Evolutionary conservation across 2,797 vertebrate genomes (phyloP).

Genomic region (Trichosurus vulpecula): DNA sequence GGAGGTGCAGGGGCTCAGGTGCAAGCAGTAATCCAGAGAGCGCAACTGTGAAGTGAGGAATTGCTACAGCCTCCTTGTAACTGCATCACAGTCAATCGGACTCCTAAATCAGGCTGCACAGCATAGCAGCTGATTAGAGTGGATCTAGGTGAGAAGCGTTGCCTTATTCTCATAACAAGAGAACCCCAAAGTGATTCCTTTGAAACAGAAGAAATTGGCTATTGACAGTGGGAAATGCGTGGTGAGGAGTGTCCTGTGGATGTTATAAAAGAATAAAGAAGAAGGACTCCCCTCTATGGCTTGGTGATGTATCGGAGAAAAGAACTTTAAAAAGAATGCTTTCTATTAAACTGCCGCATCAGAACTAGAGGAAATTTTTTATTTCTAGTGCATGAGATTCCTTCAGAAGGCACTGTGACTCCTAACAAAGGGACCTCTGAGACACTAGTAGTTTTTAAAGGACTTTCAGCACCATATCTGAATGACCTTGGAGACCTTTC

Average conservation of each 20-base stretch:
- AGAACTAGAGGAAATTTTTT: conserved; percentile 71
- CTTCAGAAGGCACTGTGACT: conserved; percentile 79
- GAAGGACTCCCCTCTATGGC: conserved; percentile 74
- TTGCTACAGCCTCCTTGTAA: conserved; percentile 88
- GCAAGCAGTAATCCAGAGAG: conserved; percentile 84
- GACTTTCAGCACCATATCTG: conserved; percentile 76
- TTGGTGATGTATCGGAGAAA: conserved; percentile 71
- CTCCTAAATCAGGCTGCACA: conserved; percentile 71
- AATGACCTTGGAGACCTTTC: conserved; percentile 86
- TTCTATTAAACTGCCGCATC: conserved; percentile 78
- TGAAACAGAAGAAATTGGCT: conserved; percentile 65
- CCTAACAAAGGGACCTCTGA: conserved; percentile 70
- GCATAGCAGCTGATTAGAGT: conserved; percentile 76
- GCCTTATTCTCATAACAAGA: conserved; percentile 71
- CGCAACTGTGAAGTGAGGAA: conserved; percentile 82
- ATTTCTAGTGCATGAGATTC: conserved; percentile 74
- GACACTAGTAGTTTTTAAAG: conserved; percentile 78
- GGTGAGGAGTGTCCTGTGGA: conserved; percentile 74
- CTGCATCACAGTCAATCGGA: conserved; percentile 82
- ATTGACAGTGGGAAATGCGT: conserved; percentile 51
- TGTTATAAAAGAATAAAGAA: conserved; percentile 73
- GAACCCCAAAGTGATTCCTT: conserved; percentile 58
- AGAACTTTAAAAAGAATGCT: conserved; percentile 83
- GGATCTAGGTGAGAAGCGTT: conserved; percentile 80
- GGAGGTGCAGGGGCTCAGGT: conserved; percentile 89